Conservation (phyloP, 2,888 invertebrate genomes). For the Amaurobius ferox region DNA sequence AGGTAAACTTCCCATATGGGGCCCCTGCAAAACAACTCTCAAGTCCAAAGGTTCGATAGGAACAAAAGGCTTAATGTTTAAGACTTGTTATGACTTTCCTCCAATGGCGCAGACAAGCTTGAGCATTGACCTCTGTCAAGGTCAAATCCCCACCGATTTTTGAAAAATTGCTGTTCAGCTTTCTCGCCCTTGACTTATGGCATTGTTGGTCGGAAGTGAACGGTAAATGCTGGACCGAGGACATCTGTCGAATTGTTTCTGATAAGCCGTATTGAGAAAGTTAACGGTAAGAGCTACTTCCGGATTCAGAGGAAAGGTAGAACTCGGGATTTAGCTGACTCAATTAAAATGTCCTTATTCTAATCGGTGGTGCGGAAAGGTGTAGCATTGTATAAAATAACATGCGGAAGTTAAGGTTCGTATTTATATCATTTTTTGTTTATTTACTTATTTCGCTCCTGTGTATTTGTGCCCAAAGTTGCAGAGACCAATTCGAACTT, state of each 20-base stretch:
- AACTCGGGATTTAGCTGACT: neutral
- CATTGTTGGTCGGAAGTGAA: conserved; percentile 54
- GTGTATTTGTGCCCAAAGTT: neutral
- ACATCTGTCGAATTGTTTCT: conserved; percentile 13
- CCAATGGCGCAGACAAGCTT: conserved; percentile 51
- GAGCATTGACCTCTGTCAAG: conserved; percentile 51
- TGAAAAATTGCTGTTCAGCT: conserved; percentile 32
- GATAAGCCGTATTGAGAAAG: neutral
- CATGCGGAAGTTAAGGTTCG: neutral
- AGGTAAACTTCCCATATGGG: neutral
- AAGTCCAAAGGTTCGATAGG: conserved; percentile 22
- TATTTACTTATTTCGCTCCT: neutral
- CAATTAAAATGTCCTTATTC: conserved; percentile 3
- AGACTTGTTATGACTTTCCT: conserved; percentile 44
- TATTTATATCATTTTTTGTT: neutral
- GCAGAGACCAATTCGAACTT: too few species aligned
- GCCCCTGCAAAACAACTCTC: conserved; percentile 26
- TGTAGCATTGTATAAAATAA: conserved; percentile 7
- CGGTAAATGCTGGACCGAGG: conserved; percentile 43
- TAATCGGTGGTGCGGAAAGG: conserved; percentile 4
- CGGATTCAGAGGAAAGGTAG: neutral
- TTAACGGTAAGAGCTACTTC: conserved; percentile 4
- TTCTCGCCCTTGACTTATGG: conserved; percentile 16
- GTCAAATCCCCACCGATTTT: conserved; percentile 59
- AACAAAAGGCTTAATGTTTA: conserved; percentile 57